Evolutionary conservation across 2,113 vertebrate genomes (phyloP).

Genomic region (Heloderma charlesbogerti): DNA sequence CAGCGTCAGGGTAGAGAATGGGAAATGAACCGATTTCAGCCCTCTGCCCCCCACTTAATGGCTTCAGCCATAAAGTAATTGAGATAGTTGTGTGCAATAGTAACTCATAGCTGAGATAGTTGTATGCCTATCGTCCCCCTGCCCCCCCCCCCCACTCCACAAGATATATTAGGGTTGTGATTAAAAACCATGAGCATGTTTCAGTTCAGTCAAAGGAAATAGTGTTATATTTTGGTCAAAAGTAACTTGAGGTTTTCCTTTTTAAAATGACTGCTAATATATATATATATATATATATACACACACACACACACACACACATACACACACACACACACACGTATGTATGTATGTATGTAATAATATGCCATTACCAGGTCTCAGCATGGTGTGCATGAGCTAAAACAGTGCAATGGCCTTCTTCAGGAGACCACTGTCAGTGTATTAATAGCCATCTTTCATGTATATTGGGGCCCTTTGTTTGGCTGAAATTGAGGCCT

Average conservation of each 20-base stretch:
- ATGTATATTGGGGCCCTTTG: neutral
- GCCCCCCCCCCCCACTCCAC: neutral
- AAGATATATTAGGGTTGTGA: neutral
- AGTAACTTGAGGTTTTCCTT: slow-evolving; percentile 34
- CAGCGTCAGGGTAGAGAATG: neutral
- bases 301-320: too few species aligned
- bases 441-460: too few species aligned
- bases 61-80: slow-evolving; percentile 21
- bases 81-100: neutral
- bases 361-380: neutral
- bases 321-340: too few species aligned
- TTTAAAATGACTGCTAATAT: slow-evolving; percentile 32
- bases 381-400: neutral
- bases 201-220: neutral
- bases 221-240: neutral
- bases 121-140: too few species aligned
- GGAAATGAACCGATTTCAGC: neutral
- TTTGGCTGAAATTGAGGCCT: neutral
- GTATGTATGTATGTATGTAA: too few species aligned
- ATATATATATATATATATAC: too few species aligned
- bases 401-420: neutral
- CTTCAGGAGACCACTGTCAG: neutral
- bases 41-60: neutral
- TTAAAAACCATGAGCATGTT: neutral
- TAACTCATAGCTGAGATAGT: neutral